Evolutionary conservation across 2,113 vertebrate genomes (phyloP), one percentile per base, ranked within the genome.

Genomic region (Elephantulus edwardii): DNA sequence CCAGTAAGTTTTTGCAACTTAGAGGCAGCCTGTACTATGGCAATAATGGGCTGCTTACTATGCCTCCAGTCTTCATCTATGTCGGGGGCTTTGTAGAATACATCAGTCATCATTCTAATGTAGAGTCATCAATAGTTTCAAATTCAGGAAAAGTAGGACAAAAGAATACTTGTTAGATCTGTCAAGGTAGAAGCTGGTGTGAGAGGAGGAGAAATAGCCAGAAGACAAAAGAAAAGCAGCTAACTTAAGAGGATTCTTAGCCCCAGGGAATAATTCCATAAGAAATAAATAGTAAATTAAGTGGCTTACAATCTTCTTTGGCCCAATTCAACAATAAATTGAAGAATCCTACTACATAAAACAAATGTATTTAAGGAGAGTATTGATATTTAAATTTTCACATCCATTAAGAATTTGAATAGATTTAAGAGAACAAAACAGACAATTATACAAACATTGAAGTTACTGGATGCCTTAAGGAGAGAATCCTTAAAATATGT

Each of bases 201-300:
- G 78, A 78, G 92, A 70, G 78, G 71, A 91, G 74, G 62, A 58
- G 64, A 83, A 92, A 77, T 64, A 94, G 60, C 95, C 77, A 95
- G 84, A 96, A 95, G 82, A 84, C 83, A 92, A 89, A 68, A 38
- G 64, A 54, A 38, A 94, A 74, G 70, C 81, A 88, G 90, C 88
- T 87, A 74, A 93, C 70, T 83, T 96, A 86, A 93, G 93, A 96
- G 95, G 91, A 91, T 92, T 93, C 76, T 79, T 86, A 95, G 87
- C 74, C 28, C 76, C 83, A 88, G 93, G 91, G 96, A 94, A 60
- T 88, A 92, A 89, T 93, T 96, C 93, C 83, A 96, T 86, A 95
- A 82, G 82, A 95, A 97, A 95, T 93, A 96, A 96, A 94, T 90
- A 96, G 92, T 90, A 94, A 93, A 95, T 96, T 93, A 93, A 96